A percentile compares a stretch with the other conserved stretches of the same genome.
Conservation (phyloP, 53 echinoderm and acorn worm genomes). For the Zoroaster sp. region DNA sequence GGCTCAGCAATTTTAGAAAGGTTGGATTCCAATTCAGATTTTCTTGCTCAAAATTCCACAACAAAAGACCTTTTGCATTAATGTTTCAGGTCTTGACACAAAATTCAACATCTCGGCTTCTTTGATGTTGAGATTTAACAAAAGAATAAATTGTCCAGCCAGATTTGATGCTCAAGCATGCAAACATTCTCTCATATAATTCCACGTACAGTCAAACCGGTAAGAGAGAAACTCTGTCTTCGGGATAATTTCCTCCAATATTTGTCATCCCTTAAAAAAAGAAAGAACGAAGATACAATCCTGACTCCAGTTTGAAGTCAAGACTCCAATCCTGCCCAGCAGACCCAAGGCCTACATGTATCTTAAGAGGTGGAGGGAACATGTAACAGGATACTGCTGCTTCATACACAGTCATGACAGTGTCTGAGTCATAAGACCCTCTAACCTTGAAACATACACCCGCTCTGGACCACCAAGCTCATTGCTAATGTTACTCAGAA, state of each 20-base stretch:
- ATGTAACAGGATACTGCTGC: conserved; percentile 39
- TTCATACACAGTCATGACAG: conserved; percentile 9
- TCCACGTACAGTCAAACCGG: neutral
- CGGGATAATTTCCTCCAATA: neutral
- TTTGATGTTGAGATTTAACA: neutral
- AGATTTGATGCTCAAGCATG: too few relatives aligned
- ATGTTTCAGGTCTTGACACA: neutral
- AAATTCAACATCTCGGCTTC: neutral
- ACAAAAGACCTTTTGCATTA: neutral
- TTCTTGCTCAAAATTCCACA: neutral
- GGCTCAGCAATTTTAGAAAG: neutral
- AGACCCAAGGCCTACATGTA: conserved; percentile 2
- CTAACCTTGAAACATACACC: conserved; percentile 28
- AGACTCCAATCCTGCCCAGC: conserved; percentile 27
- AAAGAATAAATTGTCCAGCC: too few relatives aligned
- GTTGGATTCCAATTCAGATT: neutral
- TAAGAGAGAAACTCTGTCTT: neutral
- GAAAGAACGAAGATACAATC: neutral
- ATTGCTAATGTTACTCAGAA: neutral
- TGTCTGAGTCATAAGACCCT: conserved; percentile 29
- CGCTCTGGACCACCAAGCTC: neutral
- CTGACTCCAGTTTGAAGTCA: conserved; percentile 26
- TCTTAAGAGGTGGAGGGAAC: conserved; percentile 27
- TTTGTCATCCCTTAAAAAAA: conserved; percentile 1
- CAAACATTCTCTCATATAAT: neutral